These are phyloP conservation scores for Pithecia hirsuta DNA, from an alignment of 2,797 vertebrate species.

Conservation along the genomic window DNA sequence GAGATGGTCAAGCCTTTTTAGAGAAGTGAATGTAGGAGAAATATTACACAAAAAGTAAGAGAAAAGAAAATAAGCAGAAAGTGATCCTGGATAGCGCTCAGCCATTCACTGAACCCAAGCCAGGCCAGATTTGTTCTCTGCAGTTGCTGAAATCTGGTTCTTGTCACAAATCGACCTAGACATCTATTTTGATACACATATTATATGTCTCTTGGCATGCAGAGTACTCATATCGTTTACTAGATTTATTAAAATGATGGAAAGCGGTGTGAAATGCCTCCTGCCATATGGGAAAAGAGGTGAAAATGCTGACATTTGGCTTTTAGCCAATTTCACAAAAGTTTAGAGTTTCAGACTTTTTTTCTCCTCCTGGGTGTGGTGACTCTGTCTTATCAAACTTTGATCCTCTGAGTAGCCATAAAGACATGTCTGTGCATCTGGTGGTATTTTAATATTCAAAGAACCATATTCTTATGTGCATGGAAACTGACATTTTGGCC, in stretches of 20 bases:
- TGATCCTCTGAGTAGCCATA: conserved; percentile 24
- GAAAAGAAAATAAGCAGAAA: conserved; percentile 47
- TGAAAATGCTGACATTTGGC: conserved; percentile 70
- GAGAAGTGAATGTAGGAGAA: conserved; percentile 33
- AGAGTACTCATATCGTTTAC: conserved; percentile 62
- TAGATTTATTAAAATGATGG: conserved; percentile 74
- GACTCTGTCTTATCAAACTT: conserved; percentile 60
- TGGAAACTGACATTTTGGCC: conserved; percentile 15
- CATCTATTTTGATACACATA: conserved; percentile 72
- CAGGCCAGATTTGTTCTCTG: conserved; percentile 62
- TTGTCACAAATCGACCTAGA: conserved; percentile 67
- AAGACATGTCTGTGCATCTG: conserved; percentile 35
- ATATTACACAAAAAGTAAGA: conserved; percentile 28
- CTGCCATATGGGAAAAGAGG: conserved; percentile 62
- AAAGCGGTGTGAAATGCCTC: conserved; percentile 73
- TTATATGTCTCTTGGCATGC: conserved; percentile 71
- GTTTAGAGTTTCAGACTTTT: conserved; percentile 62
- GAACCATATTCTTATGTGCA: not conserved
- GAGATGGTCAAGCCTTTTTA: conserved; percentile 12
- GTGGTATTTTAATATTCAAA: conserved; percentile 47
- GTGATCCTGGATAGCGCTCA: not conserved
- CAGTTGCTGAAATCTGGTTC: conserved; percentile 71
- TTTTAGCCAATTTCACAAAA: conserved; percentile 50
- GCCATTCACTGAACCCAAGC: conserved; percentile 14
- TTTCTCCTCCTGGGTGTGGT: conserved; percentile 41